Evolutionary conservation across 23 tunicate species (phyloP).

Genomic region (Corella eumyota): DNA sequence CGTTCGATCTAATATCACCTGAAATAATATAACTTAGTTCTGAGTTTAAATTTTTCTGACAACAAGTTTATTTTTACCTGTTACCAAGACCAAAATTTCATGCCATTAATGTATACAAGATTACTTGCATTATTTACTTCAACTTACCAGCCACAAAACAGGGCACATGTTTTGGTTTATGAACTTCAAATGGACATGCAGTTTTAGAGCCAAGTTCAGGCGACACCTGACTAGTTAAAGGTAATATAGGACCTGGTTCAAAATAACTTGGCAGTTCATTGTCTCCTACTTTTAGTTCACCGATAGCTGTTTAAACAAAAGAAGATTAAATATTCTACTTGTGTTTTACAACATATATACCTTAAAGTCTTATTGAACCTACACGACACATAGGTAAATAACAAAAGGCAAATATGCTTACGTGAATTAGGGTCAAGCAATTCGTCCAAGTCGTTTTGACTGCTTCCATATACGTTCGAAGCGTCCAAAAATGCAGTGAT

Average conservation of each 20-base stretch:
- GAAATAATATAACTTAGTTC: background rate
- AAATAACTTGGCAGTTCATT: conserved; percentile 6
- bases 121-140: too few species aligned
- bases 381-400: too few species aligned
- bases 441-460: conserved; percentile 27
- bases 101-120: too few species aligned
- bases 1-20: conserved; percentile 83
- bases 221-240: conserved; percentile 18
- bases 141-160: conserved; percentile 38
- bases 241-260: conserved; percentile 21
- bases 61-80: too few species aligned
- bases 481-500: conserved; percentile 62
- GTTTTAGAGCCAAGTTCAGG: background rate
- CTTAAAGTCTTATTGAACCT: too few species aligned
- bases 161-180: conserved; percentile 27
- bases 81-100: too few species aligned
- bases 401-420: conserved; percentile 17
- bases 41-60: too few species aligned
- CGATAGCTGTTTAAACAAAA: background rate
- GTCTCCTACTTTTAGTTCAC: conserved; percentile 5
- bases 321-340: too few species aligned
- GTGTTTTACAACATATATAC: too few species aligned
- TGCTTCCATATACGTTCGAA: conserved; percentile 57
- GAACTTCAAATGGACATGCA: conserved; percentile 11
- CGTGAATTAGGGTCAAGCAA: conserved; percentile 40